Evolutionary conservation across 1,140 invertebrate genomes (phyloP), one percentile per base, ranked within the genome.

Genomic region (Cydia fagiglandana): DNA sequence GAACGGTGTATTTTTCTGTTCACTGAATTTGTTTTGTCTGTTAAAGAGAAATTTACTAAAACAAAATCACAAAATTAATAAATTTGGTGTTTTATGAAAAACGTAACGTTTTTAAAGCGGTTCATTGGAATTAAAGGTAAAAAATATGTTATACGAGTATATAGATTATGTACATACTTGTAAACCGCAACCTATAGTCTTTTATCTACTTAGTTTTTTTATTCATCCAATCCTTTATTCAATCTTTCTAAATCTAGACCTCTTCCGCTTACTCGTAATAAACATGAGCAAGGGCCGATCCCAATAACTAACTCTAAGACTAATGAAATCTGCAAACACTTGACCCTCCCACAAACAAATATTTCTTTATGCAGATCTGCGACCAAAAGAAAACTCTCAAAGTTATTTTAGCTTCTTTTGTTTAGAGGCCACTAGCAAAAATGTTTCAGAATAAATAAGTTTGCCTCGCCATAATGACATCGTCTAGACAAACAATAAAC

Each of bases 401-500:
- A 61, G 20, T 61, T 61, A 61, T n/a, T 61, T 53, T 12, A 61
- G 56, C 56, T 61, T 61, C 9, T 24, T 61, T 24, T 61, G 20
- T 61, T 61, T 24, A 24, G 17, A 61, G 2, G 17, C 9, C 4
- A 12, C 15, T 10, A 7, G 56, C 56, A 20, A 61, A 61, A 24
- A 61, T 24, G n/a, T 24, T n/a, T 7, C 53, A 9, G 53, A 17
- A 56, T 56, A 56, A 17, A 56, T n/a, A 56, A 56, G 53, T 56
- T 17, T 56, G 3, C 53, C 53, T 56, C 53, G 53, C 53, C 7
- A 24, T 61, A 61, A 61, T 61, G 2, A 61, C 9, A 7, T 61
- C 56, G 56, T 61, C 56, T 61, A 61, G 56, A 61, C 56, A 61
- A 24, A n/a, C 56, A 61, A 61, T n/a, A 61, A 24, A 61, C 20